Evolutionary conservation across 2,113 vertebrate species (phyloP), one percentile per base, ranked within the genome.

Genomic region (Campylorhamphus procurvoides): DNA sequence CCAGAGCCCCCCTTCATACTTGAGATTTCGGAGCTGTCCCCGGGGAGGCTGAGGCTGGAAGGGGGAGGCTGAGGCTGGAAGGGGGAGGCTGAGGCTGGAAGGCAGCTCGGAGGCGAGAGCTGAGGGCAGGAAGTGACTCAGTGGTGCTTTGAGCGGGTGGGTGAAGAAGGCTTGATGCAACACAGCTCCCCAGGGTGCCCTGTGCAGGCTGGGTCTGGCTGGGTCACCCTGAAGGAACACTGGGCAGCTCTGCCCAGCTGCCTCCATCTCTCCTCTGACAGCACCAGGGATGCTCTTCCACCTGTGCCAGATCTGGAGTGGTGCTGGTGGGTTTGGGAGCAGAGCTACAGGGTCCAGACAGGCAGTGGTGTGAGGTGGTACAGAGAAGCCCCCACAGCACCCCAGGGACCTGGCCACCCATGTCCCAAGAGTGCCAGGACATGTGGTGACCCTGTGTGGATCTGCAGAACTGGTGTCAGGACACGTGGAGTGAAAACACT

Each of bases 101-200:
- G 39, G 78, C 66, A 58, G 47, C 78, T 78, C 1, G 2, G 66
- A 66, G 67, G 67, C 0, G 1, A 83, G 68, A 40, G 76, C 55
- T 12, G 11, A 27, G 49, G 59, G 86, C 93, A 88, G 94, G 93
- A 89, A 31, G 62, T 89, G 96, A 94, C 89, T 95, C 93, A 68
- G 35, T 17, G 73, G 64, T 24, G 56, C 89, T 71, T 1, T 0
- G 17, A 74, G 67, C 67, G 16, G 79, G 42, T 3, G 3, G 39
- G 66, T 9, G 49, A 91, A 49, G 62, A 91, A 49, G 62, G 53
- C 60, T 42, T 76, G 74, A n/a, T 53, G 78, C 59, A 62, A 15
- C 22, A 6, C 18, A 0, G 11, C 62, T 84, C 64, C 55, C 1
- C 7, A 5, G 44, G 56, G 55, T 77, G 75, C 69, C 42, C 37